Base-by-base conservation (phyloP, 1,140 invertebrate species). In the Alviniconcha marisindica region DNA sequence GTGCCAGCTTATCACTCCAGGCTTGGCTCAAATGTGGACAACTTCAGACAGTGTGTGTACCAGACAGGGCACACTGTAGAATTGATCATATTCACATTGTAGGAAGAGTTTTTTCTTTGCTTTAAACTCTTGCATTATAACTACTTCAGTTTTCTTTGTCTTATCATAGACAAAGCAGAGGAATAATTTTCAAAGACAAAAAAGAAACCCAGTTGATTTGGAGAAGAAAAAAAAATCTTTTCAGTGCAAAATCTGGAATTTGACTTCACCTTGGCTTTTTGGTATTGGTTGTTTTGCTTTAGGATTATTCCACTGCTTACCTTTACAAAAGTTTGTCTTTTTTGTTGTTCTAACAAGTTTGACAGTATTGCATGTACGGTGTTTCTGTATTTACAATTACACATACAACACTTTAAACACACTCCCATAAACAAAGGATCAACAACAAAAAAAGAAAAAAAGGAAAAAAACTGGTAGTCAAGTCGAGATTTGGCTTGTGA, bases 361-460 rank as follows among this genome's bases (percentile, higher is more conserved):
- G 1, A 69, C 56, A 80, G 78, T 80, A 38, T 69, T 69, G 38
- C 78, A 69, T 80, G 78, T 80, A 66, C n/a, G 33, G 36, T 69
- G 78, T 80, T 80, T 80, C 78, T 80, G 78, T 80, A 60, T 66
- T 80, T 5, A 80, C 33, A 31, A 28, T 80, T 63, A 18, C 56
- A 36, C n/a, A 80, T 69, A 44, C 28, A n/a, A n/a, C 60, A 63
- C 21, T 24, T 38, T 76, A 38, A 76, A 48, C 40, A 76, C 56
- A 80, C 40, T 66, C 40, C 77, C 54, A 40, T 63, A 63, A 56
- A 79, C 31, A 63, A 80, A 63, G 56, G 31, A 40, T 60, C 74
- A 38, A 77, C 31, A 77, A 77, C 48, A 38, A 3, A 48, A 77
- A 42, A 77, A 77, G 21, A 76, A 76, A 31, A n/a, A n/a, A n/a